Evolutionary conservation across 2,113 vertebrate species (phyloP).

Genomic region (Spea bombifrons): DNA sequence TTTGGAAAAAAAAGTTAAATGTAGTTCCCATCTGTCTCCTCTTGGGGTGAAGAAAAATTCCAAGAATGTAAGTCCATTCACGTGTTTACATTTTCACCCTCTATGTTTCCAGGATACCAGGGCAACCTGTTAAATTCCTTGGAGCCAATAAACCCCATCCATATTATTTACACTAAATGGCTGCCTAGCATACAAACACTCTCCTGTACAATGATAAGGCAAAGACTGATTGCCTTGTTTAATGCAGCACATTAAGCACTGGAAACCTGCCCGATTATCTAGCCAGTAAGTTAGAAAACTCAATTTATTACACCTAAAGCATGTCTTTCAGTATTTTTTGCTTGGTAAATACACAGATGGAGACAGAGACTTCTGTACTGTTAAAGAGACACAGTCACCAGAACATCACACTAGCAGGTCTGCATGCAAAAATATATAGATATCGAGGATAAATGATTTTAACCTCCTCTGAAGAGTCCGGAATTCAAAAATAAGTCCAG

Average conservation of each 20-base stretch:
- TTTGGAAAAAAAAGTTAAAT: not conserved
- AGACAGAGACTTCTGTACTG: too few relatives aligned
- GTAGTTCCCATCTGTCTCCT: slow-evolving; percentile 62
- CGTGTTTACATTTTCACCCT: slow-evolving; percentile 63
- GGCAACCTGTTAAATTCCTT: slow-evolving; percentile 63
- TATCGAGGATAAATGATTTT: too few relatives aligned
- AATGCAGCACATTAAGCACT: slow-evolving; percentile 33
- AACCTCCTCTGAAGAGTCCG: too few relatives aligned
- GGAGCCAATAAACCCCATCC: slow-evolving; percentile 49
- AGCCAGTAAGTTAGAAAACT: slow-evolving; percentile 10
- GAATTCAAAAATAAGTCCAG: too few relatives aligned
- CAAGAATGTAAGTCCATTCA: slow-evolving; percentile 69
- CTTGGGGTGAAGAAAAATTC: slow-evolving; percentile 56
- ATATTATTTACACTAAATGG: not conserved
- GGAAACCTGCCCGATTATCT: slow-evolving; percentile 23
- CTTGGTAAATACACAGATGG: too few relatives aligned
- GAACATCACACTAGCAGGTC: not conserved
- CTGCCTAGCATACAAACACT: slow-evolving; percentile 1
- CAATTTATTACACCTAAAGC: slow-evolving; percentile 11
- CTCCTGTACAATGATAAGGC: not conserved
- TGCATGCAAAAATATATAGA: too few relatives aligned
- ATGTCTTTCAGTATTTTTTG: not conserved
- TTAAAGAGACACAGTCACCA: not conserved
- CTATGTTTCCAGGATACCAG: slow-evolving; percentile 60
- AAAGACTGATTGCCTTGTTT: slow-evolving; percentile 19